Percentiles rank a stretch among this genome's conserved stretches.
Conservation (phyloP, 2,888 invertebrate genomes). For the Odontomyia ornata region DNA sequence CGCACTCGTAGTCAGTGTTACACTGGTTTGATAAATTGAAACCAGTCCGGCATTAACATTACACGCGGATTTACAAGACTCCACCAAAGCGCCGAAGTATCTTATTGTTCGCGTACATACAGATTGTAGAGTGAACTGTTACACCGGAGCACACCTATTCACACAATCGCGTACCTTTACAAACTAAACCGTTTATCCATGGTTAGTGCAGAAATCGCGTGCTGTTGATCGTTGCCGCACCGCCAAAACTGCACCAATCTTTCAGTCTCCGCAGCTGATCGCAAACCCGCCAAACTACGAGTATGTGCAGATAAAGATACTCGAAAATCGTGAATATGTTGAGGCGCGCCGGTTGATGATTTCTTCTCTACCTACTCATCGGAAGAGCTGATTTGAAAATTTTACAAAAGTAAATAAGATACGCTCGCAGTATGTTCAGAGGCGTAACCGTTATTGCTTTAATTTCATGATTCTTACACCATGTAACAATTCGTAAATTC, state of each 20-base stretch:
- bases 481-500: too few relatives aligned
- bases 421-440: too few relatives aligned
- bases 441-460: too few relatives aligned
- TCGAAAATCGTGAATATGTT: slow-evolving; percentile 22
- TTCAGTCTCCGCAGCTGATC: slow-evolving; percentile 4
- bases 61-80: slow-evolving; percentile 19
- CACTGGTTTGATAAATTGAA: slow-evolving; percentile 45
- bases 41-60: slow-evolving; percentile 42
- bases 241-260: slow-evolving; percentile 12
- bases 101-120: slow-evolving; percentile 28
- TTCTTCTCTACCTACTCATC: too few relatives aligned
- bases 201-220: slow-evolving; percentile 36
- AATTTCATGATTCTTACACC: too few relatives aligned
- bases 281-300: background rate
- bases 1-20: slow-evolving; percentile 44
- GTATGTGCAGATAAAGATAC: background rate
- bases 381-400: too few relatives aligned
- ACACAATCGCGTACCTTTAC: slow-evolving; percentile 19
- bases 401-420: background rate
- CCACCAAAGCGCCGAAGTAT: background rate
- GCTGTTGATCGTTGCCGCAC: slow-evolving; percentile 28
- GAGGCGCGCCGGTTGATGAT: background rate
- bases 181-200: slow-evolving; percentile 34
- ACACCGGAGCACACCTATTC: slow-evolving; percentile 8
- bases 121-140: background rate